A percentile compares a stretch with the other conserved stretches of the same genome.
Evolutionary conservation across 2,888 invertebrate species (phyloP).

Genomic region (Clanis bilineata): DNA sequence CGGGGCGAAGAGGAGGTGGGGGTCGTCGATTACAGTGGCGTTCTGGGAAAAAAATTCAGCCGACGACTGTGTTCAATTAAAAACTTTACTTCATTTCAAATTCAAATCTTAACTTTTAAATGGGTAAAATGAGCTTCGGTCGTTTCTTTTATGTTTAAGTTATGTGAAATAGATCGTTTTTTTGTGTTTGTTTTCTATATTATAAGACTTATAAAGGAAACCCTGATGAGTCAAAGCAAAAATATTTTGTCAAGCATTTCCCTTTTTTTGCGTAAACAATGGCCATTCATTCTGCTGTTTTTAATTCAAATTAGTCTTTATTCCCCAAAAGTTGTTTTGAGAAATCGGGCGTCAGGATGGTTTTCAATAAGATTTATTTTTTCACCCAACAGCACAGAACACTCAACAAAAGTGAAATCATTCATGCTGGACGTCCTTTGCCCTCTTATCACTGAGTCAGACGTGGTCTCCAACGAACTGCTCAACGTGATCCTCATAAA

Average conservation of each 20-base stretch:
- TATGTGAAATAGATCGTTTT: too few species aligned
- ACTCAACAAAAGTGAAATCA: conserved; percentile 96
- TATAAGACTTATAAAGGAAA: too few species aligned
- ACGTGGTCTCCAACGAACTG: conserved; percentile 96
- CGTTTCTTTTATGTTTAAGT: too few species aligned
- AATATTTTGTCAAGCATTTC: too few species aligned
- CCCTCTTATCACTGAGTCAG: conserved; percentile 97
- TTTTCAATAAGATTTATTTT: neutral
- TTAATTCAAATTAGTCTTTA: too few species aligned
- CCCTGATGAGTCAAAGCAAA: too few species aligned
- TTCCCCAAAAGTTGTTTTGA: too few species aligned
- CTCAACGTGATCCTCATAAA: conserved; percentile 96
- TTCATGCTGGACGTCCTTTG: conserved; percentile 98
- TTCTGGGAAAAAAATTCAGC: neutral
- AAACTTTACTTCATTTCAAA: neutral
- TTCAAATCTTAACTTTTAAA: neutral
- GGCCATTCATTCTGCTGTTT: too few species aligned
- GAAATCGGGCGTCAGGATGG: too few species aligned
- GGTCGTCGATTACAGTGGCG: neutral
- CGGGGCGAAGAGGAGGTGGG: neutral
- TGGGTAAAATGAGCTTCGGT: neutral
- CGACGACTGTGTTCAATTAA: neutral
- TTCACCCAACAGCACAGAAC: conserved; percentile 89
- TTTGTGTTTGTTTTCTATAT: too few species aligned
- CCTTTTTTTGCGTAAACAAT: too few species aligned